These are phyloP conservation scores for Drosophila ercepeae DNA, from an alignment of 1,140 invertebrate genomes.

Conservation along the genomic window DNA sequence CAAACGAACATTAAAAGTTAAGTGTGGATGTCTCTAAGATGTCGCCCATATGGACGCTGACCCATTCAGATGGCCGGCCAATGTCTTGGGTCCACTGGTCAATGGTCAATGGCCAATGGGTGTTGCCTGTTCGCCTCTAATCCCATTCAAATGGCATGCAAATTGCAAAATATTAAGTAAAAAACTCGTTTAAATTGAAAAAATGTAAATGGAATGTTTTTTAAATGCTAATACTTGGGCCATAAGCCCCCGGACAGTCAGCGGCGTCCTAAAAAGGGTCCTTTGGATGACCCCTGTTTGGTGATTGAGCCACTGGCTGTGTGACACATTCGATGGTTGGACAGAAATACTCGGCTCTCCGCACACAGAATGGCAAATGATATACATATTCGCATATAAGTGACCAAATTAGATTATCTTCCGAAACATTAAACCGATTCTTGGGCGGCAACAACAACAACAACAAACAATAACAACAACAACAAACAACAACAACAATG, in stretches of 20 bases:
- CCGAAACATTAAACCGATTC: constrained; percentile 83
- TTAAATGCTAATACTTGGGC: constrained; percentile 54
- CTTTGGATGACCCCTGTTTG: too few relatives aligned
- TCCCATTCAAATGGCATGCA: constrained; percentile 63
- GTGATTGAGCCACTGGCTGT: too few relatives aligned
- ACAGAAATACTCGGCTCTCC: neutral
- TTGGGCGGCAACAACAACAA: constrained; percentile 39
- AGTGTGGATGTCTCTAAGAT: neutral
- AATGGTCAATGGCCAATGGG: neutral
- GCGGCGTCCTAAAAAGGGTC: neutral
- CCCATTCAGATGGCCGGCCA: neutral
- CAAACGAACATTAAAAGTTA: neutral
- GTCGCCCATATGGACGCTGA: neutral
- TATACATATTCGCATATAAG: constrained; percentile 83
- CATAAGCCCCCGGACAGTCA: constrained; percentile 18
- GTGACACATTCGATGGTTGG: too few relatives aligned
- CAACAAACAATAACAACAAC: constrained; percentile 23
- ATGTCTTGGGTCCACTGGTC: too few relatives aligned
- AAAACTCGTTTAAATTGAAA: constrained; percentile 70
- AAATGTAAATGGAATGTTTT: constrained; percentile 76
- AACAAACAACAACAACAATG: constrained; percentile 26
- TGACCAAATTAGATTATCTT: constrained; percentile 84
- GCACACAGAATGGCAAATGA: constrained; percentile 73
- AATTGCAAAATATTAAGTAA: constrained; percentile 74
- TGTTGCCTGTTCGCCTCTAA: constrained; percentile 6